Base-by-base conservation (phyloP, 2,113 vertebrate genomes). In the Paracyprichromis sp. region DNA sequence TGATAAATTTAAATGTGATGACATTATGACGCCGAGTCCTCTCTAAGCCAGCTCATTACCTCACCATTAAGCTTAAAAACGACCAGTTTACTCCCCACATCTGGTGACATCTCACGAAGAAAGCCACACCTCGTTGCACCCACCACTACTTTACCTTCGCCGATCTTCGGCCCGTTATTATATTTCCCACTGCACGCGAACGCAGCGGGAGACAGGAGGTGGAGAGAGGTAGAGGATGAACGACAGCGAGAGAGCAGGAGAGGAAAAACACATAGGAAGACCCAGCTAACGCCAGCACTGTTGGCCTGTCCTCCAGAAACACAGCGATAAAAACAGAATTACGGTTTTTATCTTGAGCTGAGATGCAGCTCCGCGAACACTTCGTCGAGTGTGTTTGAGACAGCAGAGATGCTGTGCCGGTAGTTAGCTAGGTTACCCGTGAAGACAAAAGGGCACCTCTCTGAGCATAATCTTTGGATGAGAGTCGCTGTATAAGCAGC, bases 101-200 rank as follows among this genome's bases (percentile, higher is more conserved):
- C n/a, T n/a, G 47, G 31, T 59, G 66, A 83, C 13, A 43, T 36
- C 38, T 66, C 8, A 31, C 2, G 9, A 0, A 47, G 14, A 61
- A 54, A 2, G 47, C 52, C 79, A 36, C 82, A 85, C 47, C 54
- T 86, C 8, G 69, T 29, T 10, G 6, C 56, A 69, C 26, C 45
- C 78, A 66, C 59, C 29, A 21, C 21, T 7, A 38, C 11, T 52
- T 47, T 45, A 63, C 73, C 53, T 45, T 50, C 16, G 43, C 47
- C 21, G 17, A 9, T 7, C 24, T 34, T 31, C 4, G 54, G 21
- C 5, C 8, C 8, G 31, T 63, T 24, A 0, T 14, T 4, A 9
- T 29, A 90, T 89, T 92, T 87, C 86, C 90, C 6, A 84, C 54
- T 38, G 88, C 26, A 63, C 87, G 4, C 90, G 88, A 93, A 93